Conservation (phyloP, 2,113 vertebrate species). For the Corythoichthys haematopterus region DNA sequence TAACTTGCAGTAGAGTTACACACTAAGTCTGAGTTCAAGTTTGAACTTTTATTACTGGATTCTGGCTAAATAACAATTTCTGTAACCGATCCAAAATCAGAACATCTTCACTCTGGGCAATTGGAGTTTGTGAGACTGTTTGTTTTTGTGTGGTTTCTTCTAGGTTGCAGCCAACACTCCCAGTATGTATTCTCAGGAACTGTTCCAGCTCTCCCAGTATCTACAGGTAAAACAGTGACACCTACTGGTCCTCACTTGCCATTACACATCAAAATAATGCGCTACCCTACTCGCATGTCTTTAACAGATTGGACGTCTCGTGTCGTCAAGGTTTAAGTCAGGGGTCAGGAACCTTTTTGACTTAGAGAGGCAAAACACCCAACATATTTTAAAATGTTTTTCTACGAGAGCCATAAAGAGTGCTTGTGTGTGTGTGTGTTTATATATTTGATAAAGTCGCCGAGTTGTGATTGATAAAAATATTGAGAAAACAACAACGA, state of each 20-base stretch:
- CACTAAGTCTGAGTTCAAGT: not conserved
- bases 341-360: no score
- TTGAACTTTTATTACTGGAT: not conserved
- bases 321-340: no score
- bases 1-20: not conserved
- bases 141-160: constrained; percentile 17
- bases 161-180: constrained; percentile 98
- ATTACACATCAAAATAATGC: not conserved
- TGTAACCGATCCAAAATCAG: no score
- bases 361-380: no score
- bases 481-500: no score
- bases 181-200: constrained; percentile 99
- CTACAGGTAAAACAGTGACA: constrained; percentile 84
- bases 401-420: no score
- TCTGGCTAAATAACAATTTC: not conserved
- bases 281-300: not conserved
- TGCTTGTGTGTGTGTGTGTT: no score
- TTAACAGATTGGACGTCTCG: not conserved
- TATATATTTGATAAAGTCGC: no score
- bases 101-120: no score
- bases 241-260: constrained; percentile 34
- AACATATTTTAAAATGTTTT: no score
- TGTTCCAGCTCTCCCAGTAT: constrained; percentile 99
- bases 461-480: no score
- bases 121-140: not conserved